A percentile compares a stretch with the other conserved stretches of the same genome.
Evolutionary conservation across 2,113 vertebrate genomes (phyloP).

Genomic region (Protobothrops flavoviridis): DNA sequence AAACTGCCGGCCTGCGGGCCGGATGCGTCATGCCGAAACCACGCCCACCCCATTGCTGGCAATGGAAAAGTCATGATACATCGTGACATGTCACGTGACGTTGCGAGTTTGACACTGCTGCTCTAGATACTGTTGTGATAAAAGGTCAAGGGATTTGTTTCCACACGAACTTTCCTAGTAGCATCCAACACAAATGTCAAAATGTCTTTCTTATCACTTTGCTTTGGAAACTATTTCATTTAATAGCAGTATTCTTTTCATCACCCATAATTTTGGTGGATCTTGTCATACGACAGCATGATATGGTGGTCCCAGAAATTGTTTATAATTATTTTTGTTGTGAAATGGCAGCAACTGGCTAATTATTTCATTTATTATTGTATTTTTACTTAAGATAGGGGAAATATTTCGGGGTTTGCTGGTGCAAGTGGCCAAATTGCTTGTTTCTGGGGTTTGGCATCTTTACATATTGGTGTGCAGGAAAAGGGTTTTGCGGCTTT

Average conservation of each 20-base stretch:
- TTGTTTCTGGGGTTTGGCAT: not conserved
- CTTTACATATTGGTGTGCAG: not conserved
- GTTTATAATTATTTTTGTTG: not conserved
- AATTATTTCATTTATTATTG: not conserved
- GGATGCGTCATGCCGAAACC: too few species aligned
- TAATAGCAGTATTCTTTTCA: not conserved
- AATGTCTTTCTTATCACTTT: not conserved
- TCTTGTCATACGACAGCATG: not conserved
- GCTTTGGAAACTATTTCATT: not conserved
- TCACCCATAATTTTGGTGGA: not conserved
- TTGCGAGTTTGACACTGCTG: too few species aligned
- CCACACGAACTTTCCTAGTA: not conserved
- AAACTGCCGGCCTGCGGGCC: too few species aligned
- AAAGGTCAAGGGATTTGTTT: slow-evolving; percentile 9
- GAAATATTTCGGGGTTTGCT: not conserved
- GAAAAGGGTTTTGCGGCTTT: not conserved
- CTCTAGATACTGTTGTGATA: not conserved
- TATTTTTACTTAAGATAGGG: not conserved
- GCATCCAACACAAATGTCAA: not conserved
- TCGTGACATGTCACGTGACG: too few species aligned
- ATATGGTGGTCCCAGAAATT: not conserved
- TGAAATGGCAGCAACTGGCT: not conserved
- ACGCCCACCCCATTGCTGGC: too few species aligned
- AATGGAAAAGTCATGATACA: too few species aligned
- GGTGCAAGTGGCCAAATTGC: not conserved